Conservation (phyloP, 2,888 invertebrate species). For the Halictus quadricinctus region DNA sequence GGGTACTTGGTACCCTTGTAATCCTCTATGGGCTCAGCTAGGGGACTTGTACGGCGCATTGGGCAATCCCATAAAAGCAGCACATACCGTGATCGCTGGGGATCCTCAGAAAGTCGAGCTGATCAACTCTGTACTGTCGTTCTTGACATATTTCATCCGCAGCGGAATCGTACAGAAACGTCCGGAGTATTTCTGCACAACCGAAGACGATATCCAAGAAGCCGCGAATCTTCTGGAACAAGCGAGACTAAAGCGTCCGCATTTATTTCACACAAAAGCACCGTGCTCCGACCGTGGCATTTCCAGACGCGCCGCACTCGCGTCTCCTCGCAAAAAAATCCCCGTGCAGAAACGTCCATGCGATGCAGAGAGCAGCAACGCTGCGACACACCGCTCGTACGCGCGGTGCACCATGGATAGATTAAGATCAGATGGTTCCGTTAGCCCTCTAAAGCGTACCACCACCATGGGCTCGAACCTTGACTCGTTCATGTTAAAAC, state of each 20-base stretch:
- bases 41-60: conserved; percentile 93
- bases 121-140: conserved; percentile 89
- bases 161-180: conserved; percentile 77
- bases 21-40: conserved; percentile 95
- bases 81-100: conserved; percentile 91
- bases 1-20: conserved; percentile 89
- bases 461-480: conserved; percentile 74
- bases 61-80: conserved; percentile 89
- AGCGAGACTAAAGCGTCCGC: conserved; percentile 66
- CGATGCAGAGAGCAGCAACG: conserved; percentile 19
- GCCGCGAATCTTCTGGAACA: conserved; percentile 73
- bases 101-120: conserved; percentile 85
- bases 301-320: conserved; percentile 33
- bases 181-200: conserved; percentile 71
- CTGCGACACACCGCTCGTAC: conserved; percentile 27
- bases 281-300: conserved; percentile 46
- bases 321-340: conserved; percentile 44
- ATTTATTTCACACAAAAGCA: conserved; percentile 53
- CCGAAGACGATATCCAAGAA: conserved; percentile 74
- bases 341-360: neutral
- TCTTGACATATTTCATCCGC: conserved; percentile 93
- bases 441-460: conserved; percentile 70
- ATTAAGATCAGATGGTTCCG: conserved; percentile 41
- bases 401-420: conserved; percentile 37
- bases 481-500: conserved; percentile 64